A percentile compares a stretch with the other conserved stretches of the same genome.
phyloP scores from a whole-genome alignment of 2,113 vertebrate genomes.

The Ictalurus furcatus region DNA sequence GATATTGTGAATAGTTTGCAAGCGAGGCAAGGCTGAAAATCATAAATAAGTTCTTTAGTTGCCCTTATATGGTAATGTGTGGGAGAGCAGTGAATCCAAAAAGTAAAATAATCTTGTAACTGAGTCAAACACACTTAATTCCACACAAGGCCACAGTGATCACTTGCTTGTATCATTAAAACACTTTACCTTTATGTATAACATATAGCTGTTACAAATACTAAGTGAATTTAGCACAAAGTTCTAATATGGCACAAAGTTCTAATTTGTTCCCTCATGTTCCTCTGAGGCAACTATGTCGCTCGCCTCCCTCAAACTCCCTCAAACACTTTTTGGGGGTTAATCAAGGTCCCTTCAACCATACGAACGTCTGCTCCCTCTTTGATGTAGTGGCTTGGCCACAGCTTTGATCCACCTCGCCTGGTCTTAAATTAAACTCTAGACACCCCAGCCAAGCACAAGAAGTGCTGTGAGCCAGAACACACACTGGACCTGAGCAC shows the following conservation, averaged over 20 bases:
- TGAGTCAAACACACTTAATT: background rate
- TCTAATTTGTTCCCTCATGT: background rate
- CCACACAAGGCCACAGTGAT: slow-evolving; percentile 13
- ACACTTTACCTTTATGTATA: slow-evolving; percentile 5
- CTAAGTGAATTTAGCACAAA: slow-evolving; percentile 12
- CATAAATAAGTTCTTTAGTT: slow-evolving; percentile 35
- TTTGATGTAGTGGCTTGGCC: slow-evolving; percentile 50
- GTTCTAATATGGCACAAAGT: slow-evolving; percentile 18
- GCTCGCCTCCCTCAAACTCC: background rate
- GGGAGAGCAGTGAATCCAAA: background rate
- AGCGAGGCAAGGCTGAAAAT: slow-evolving; percentile 29
- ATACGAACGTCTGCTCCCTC: slow-evolving; percentile 22
- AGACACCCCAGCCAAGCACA: slow-evolving; percentile 40
- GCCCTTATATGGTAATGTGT: slow-evolving; percentile 24
- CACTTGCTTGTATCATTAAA: background rate
- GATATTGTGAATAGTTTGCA: slow-evolving; percentile 26
- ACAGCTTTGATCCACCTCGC: slow-evolving; percentile 51
- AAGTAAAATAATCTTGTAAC: slow-evolving; percentile 15
- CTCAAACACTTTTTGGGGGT: slow-evolving; percentile 39
- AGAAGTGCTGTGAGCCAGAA: slow-evolving; percentile 39
- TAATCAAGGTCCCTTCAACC: slow-evolving; percentile 49
- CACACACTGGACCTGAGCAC: slow-evolving; percentile 27
- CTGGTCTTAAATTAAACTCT: slow-evolving; percentile 55
- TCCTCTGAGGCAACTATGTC: background rate
- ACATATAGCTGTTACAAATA: background rate